Evolutionary conservation across 92 coral and sea anemone genomes (phyloP).

Genomic region (Epizoanthus illoricatus): DNA sequence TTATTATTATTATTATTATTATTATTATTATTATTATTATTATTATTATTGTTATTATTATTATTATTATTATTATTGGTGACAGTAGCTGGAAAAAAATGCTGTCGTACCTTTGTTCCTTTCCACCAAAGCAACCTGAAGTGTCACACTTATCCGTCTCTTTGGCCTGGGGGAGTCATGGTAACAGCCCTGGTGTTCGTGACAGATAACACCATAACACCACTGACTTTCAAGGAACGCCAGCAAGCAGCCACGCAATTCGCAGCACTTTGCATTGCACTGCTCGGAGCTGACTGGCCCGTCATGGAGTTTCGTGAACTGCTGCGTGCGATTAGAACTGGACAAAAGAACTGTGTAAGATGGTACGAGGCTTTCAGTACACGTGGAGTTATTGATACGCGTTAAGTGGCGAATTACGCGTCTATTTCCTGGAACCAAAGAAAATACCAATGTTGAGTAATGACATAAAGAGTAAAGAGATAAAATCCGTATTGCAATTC

Average conservation of each 20-base stretch:
- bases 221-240: conserved; percentile 8
- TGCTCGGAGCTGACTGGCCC: conserved; percentile 35
- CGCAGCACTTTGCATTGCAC: conserved; percentile 27
- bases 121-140: conserved; percentile 22
- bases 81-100: not conserved
- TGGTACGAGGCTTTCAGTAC: not conserved
- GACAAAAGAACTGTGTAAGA: conserved; percentile 14
- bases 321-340: not conserved
- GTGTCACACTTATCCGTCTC: not conserved
- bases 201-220: conserved; percentile 31
- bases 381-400: not conserved
- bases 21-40: no score
- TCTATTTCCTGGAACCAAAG: conserved; percentile 2
- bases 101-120: conserved; percentile 16
- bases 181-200: conserved; percentile 5
- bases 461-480: no score
- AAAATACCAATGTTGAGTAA: not conserved
- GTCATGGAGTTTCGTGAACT: conserved; percentile 16
- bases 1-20: no score
- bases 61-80: no score
- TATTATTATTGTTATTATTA: no score
- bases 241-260: conserved; percentile 9
- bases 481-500: no score
- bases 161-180: not conserved
- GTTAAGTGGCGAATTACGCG: not conserved